A percentile compares a stretch with the other conserved stretches of the same genome.
phyloP scores from a whole-genome alignment of 2,797 vertebrate genomes.

The Acrossocheilus wenchowensis region DNA sequence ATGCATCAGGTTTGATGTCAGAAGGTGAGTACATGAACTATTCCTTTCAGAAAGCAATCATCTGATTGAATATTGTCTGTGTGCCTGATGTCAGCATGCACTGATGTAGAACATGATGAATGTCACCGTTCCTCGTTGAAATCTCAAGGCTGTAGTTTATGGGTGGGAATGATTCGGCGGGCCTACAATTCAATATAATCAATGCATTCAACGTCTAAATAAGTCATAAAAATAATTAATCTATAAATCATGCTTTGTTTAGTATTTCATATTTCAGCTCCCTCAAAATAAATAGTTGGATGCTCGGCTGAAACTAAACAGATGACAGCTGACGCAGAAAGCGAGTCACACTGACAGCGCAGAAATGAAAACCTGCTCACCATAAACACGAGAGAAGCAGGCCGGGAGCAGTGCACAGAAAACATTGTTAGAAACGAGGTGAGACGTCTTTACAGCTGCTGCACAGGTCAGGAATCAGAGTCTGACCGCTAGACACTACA shows the following conservation, averaged over 20 bases:
- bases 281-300: neutral
- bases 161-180: neutral
- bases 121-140: neutral
- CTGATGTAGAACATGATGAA: neutral
- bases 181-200: neutral
- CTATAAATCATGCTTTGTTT: conserved; percentile 16
- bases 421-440: no score
- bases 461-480: neutral
- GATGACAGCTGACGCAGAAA: neutral
- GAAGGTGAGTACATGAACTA: neutral
- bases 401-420: neutral
- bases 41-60: neutral
- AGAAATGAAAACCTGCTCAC: conserved; percentile 7
- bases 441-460: neutral
- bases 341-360: neutral
- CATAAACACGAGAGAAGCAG: neutral
- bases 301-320: neutral
- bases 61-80: neutral
- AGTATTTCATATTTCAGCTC: neutral
- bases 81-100: neutral
- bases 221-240: neutral
- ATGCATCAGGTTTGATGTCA: neutral
- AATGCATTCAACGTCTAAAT: neutral
- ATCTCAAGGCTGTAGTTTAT: neutral
- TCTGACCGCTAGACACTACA: neutral